Base-by-base conservation (phyloP, 2,888 invertebrate species). In the Aradus depressus region DNA sequence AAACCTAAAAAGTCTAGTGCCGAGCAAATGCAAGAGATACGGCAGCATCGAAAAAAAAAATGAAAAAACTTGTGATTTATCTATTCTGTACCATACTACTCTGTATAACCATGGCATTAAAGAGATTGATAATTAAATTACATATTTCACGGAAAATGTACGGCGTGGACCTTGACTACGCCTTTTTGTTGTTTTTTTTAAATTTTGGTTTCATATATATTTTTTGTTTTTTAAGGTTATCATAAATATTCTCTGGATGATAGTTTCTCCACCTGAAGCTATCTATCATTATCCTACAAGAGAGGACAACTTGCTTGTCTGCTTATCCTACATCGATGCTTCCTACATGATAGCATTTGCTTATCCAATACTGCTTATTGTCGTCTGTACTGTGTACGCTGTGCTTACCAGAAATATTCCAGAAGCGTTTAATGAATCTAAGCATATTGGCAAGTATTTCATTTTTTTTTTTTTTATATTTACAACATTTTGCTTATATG, bases 361-460 rank as follows among this genome's bases (percentile, higher is more conserved):
- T 62, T 93, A 92, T 71, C 93, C 93, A 16, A 91, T 92, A 62
- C 73, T 91, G 55, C 74, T 93, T 44, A 90, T 93, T 62, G 74
- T 91, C 14, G 76, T 91, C 53, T 97, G 97, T 69, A 98, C 97
- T 0, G 79, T 97, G 12, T 97, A 98, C 66, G 97, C 97, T 0
- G 82, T 95, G 1, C 79, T 92, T 41, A 95, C 93, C 0, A 76
- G 97, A 59, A 97, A 97, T 73, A 88, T 97, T 56, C 98, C 97
- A 0, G 97, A 97, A 68, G 95, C 95, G 34, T 98, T 97, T 69
- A 97, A 98, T 69, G 97, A 95, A 71, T 92, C 92, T 63, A 93
- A 93, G 71, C 91, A 93, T 71, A 93, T 93, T 62, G 95, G 97
- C 78, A 62, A 75, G 77, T 67, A 22, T 8, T n/a, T n/a, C n/a